Conservation (phyloP, 2,888 invertebrate species). For the Macropis europaea region DNA sequence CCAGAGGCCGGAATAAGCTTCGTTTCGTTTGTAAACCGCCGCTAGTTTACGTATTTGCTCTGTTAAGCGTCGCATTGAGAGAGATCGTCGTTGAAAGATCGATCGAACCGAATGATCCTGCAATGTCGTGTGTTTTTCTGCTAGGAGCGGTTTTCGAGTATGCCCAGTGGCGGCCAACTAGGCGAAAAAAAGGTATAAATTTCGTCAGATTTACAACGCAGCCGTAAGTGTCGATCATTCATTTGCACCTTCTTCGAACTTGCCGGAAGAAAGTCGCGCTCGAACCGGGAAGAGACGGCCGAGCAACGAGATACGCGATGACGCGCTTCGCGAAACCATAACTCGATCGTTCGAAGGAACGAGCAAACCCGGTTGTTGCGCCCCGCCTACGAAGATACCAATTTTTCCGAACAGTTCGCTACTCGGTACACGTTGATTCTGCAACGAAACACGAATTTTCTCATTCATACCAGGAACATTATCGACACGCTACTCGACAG, state of each 20-base stretch:
- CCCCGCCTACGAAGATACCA: too few relatives aligned
- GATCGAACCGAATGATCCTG: constrained; percentile 44
- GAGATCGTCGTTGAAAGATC: constrained; percentile 20
- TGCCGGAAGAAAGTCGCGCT: too few relatives aligned
- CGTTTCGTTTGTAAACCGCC: constrained; percentile 27
- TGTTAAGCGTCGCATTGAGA: constrained; percentile 30
- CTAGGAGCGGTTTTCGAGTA: constrained; percentile 57
- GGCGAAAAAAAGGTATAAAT: constrained; percentile 62
- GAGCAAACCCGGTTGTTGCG: too few relatives aligned
- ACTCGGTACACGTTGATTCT: too few relatives aligned
- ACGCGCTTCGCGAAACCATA: too few relatives aligned
- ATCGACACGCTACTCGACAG: not conserved
- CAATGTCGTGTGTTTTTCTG: constrained; percentile 59
- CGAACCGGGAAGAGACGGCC: too few relatives aligned
- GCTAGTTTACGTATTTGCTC: constrained; percentile 33
- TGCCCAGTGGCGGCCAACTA: constrained; percentile 53
- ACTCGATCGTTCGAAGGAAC: too few relatives aligned
- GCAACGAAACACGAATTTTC: too few relatives aligned
- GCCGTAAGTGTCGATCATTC: constrained; percentile 44
- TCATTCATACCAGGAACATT: constrained; percentile 1
- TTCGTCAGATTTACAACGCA: constrained; percentile 38
- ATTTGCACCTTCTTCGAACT: too few relatives aligned
- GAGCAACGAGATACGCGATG: too few relatives aligned
- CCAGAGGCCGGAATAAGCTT: not conserved
- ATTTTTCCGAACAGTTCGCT: too few relatives aligned